These are phyloP conservation scores for Laticauda laticaudata DNA, from an alignment of 2,113 vertebrate genomes.

Conservation along the genomic window DNA sequence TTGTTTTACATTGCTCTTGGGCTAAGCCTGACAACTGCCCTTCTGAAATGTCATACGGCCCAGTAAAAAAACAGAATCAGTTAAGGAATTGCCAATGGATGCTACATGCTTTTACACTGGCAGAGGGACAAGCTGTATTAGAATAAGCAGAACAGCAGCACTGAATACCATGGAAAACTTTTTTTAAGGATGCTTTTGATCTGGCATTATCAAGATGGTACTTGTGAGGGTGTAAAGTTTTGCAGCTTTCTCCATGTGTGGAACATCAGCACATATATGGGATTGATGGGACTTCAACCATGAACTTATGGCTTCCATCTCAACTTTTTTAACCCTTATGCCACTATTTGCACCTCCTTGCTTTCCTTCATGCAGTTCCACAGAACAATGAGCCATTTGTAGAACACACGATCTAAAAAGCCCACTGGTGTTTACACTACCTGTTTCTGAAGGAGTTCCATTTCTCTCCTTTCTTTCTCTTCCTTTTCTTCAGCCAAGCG, in stretches of 20 bases:
- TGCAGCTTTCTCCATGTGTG: neutral
- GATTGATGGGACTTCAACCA: neutral
- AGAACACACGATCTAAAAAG: neutral
- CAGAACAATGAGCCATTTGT: neutral
- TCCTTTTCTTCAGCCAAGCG: slow-evolving; percentile 71
- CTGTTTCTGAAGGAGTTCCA: slow-evolving; percentile 81
- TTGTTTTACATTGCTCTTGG: neutral
- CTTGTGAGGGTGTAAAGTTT: neutral
- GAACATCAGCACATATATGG: neutral
- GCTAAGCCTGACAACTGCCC: neutral
- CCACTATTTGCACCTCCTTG: neutral
- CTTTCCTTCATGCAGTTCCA: neutral
- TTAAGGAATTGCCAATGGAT: neutral
- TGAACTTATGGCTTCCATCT: neutral
- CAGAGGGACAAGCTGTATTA: neutral
- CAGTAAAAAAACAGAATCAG: neutral
- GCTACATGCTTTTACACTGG: neutral
- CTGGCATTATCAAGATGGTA: neutral
- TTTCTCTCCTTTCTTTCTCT: slow-evolving; percentile 78
- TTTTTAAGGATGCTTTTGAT: neutral
- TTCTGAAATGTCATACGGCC: neutral
- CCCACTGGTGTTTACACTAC: slow-evolving; percentile 57
- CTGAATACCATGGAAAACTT: neutral
- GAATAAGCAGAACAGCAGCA: neutral
- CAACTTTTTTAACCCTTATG: neutral